These are phyloP conservation scores for Barnardius zonarius DNA, from an alignment of 2,113 vertebrate species.

Conservation along the genomic window DNA sequence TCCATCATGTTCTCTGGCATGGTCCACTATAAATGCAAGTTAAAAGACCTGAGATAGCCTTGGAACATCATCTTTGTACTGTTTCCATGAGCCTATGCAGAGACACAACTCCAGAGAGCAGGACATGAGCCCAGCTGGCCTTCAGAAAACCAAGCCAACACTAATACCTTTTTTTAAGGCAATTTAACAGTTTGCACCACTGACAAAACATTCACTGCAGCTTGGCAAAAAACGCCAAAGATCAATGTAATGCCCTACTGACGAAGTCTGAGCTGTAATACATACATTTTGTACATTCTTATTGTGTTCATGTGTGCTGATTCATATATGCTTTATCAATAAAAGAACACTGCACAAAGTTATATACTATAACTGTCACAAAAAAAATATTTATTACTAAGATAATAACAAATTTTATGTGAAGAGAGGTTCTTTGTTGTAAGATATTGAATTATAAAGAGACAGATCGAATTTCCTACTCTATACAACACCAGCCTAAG, in stretches of 20 bases:
- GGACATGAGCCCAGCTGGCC: background rate
- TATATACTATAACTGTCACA: slow-evolving; percentile 64
- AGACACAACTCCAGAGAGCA: background rate
- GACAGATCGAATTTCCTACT: background rate
- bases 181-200: background rate
- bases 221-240: slow-evolving; percentile 28
- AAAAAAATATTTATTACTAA: slow-evolving; percentile 60
- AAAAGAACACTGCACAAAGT: slow-evolving; percentile 46
- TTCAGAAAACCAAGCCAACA: background rate
- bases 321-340: slow-evolving; percentile 70
- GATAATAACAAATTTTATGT: slow-evolving; percentile 63
- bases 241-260: slow-evolving; percentile 61
- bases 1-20: background rate
- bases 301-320: slow-evolving; percentile 73
- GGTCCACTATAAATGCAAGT: background rate
- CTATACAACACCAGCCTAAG: background rate
- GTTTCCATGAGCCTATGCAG: background rate
- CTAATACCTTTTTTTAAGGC: background rate
- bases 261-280: slow-evolving; percentile 34
- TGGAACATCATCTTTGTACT: background rate
- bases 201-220: background rate
- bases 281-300: slow-evolving; percentile 62
- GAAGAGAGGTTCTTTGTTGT: slow-evolving; percentile 18
- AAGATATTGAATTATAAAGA: background rate
- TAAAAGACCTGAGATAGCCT: background rate